A percentile compares a stretch with the other conserved stretches of the same genome.
phyloP scores from a whole-genome alignment of 2,113 vertebrate species.

The Tringa solitaria region DNA sequence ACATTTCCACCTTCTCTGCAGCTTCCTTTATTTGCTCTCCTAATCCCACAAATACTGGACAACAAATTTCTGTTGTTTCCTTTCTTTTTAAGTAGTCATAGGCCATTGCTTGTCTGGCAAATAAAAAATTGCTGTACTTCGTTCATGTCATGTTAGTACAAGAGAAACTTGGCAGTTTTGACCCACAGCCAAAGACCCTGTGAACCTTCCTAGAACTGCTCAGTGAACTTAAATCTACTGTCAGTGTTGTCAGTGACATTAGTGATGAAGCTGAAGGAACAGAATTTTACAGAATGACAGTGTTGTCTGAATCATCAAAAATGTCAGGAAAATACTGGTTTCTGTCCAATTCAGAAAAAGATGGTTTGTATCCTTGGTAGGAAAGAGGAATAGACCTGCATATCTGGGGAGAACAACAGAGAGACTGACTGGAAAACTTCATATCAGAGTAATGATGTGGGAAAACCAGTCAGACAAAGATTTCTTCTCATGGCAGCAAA shows the following conservation, averaged over 20 bases:
- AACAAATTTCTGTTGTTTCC: background rate
- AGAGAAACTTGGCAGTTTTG: constrained; percentile 3
- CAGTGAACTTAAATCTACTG: background rate
- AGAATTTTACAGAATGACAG: background rate
- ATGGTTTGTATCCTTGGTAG: background rate
- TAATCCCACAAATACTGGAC: background rate
- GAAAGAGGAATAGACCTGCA: background rate
- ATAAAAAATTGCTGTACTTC: constrained; percentile 18
- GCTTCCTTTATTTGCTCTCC: background rate
- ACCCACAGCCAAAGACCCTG: background rate
- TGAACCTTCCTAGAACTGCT: background rate
- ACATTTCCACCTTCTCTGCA: background rate
- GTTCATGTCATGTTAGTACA: constrained; percentile 15
- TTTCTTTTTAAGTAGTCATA: background rate
- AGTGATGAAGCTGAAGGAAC: background rate
- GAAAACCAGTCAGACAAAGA: background rate
- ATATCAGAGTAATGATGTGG: background rate
- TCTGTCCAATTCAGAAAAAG: background rate
- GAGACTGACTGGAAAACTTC: background rate
- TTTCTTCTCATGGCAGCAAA: background rate
- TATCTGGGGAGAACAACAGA: background rate
- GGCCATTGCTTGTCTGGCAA: background rate
- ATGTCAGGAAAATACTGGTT: background rate
- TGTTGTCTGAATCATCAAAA: background rate
- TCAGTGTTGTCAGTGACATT: background rate